phyloP scores from a whole-genome alignment of 2,113 vertebrate species.

The Myocastor coypus region DNA sequence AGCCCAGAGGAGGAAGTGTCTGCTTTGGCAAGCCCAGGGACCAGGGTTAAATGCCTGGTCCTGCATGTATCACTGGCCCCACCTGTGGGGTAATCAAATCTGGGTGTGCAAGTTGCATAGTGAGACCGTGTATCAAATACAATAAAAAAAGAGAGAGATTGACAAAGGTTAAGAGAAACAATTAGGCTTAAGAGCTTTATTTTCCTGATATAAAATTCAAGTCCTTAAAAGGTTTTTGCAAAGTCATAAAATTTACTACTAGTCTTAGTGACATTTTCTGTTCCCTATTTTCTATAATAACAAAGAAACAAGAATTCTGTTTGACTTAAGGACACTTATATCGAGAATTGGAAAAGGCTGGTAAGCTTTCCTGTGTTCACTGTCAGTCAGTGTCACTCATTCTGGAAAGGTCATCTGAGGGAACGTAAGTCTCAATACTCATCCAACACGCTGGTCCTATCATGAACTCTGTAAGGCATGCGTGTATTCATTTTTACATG shows the following conservation, averaged over 20 bases:
- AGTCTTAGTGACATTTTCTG: slow-evolving; percentile 69
- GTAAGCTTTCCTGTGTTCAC: neutral
- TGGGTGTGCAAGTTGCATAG: too few relatives aligned
- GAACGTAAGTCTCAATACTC: neutral
- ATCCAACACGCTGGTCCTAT: neutral
- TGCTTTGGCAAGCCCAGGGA: too few relatives aligned
- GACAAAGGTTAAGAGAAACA: neutral
- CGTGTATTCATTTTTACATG: neutral
- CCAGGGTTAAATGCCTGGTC: too few relatives aligned
- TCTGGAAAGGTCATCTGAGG: slow-evolving; percentile 8
- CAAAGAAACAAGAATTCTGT: neutral
- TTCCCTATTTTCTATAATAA: slow-evolving; percentile 77
- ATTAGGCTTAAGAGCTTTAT: slow-evolving; percentile 75
- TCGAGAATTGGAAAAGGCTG: neutral
- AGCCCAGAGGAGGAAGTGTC: too few relatives aligned
- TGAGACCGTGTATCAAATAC: too few relatives aligned
- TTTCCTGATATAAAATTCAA: slow-evolving; percentile 90
- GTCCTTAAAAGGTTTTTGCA: slow-evolving; percentile 83
- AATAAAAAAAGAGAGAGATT: neutral
- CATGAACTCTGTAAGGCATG: neutral
- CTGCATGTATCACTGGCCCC: too few relatives aligned
- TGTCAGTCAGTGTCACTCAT: neutral
- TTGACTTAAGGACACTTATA: slow-evolving; percentile 72
- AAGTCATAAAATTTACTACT: slow-evolving; percentile 76
- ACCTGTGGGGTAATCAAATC: too few relatives aligned